A percentile compares a stretch with the other conserved stretches of the same genome.
Evolutionary conservation across 2,888 invertebrate genomes (phyloP).

Genomic region (Spilarctia lutea): DNA sequence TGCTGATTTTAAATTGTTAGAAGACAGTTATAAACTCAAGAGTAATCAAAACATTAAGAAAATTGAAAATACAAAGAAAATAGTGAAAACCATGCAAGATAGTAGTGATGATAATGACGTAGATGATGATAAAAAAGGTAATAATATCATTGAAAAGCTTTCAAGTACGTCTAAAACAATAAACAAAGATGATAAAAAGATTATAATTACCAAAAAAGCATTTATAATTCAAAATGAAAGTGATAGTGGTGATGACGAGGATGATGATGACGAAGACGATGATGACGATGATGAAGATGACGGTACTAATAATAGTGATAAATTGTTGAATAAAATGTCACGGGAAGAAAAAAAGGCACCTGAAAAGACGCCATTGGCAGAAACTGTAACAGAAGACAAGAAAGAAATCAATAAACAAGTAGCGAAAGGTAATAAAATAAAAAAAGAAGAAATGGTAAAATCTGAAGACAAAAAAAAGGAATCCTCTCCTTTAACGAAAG

Average conservation of each 20-base stretch:
- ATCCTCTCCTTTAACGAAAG: slow-evolving; percentile 33
- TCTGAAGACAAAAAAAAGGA: slow-evolving; percentile 40
- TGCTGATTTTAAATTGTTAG: not conserved
- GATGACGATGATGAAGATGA: slow-evolving; percentile 5
- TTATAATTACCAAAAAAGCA: slow-evolving; percentile 1
- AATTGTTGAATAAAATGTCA: not conserved
- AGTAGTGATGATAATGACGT: slow-evolving; percentile 6
- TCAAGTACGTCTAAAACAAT: slow-evolving; percentile 12
- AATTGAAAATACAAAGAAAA: not conserved
- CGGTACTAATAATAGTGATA: not conserved
- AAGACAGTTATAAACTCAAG: slow-evolving; percentile 18
- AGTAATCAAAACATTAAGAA: slow-evolving; percentile 10
- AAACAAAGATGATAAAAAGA: slow-evolving; percentile 14
- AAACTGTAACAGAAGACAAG: slow-evolving; percentile 23
- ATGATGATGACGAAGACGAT: slow-evolving; percentile 7
- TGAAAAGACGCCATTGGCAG: slow-evolving; percentile 11
- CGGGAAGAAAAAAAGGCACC: slow-evolving; percentile 6
- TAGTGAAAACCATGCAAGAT: not conserved
- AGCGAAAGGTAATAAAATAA: slow-evolving; percentile 1
- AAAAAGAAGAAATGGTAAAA: slow-evolving; percentile 21
- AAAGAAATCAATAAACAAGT: slow-evolving; percentile 14
- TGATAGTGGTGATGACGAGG: slow-evolving; percentile 5
- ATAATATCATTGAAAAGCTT: not conserved
- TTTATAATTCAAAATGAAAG: not conserved
- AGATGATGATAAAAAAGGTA: not conserved